Base-by-base conservation (phyloP, 2,888 invertebrate genomes). In the Julus scanicus region DNA sequence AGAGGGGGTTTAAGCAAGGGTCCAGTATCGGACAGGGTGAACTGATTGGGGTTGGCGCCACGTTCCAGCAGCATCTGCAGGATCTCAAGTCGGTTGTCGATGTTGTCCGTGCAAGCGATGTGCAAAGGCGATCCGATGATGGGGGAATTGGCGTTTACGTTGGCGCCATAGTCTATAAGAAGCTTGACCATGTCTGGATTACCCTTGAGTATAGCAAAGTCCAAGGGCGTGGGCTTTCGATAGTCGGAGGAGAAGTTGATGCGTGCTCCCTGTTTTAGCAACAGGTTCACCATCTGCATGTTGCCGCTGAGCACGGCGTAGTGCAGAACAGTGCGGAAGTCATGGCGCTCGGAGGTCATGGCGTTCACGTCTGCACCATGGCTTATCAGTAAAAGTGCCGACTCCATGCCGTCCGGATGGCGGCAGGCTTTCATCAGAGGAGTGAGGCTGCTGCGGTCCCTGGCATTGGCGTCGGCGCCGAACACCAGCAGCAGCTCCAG, bases 311-410 rank as follows among this genome's bases (percentile, higher is more conserved):
- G 94, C 0, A 97, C 96, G 3, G 97, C 97, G 92, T 97, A 97
- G 91, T 98, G 97, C 91, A 98, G 93, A 2, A 97, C 97, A 2
- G 97, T 97, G 89, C 97, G 94, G 91, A 95, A 96, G 91, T 97
- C 97, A 91, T 97, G 96, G 89, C 97, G 94, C n/a, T 95, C 95
- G 91, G 97, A 96, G 0, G 97, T 95, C 93, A 96, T 95, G 4
- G 96, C 95, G 92, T 97, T 97, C 1, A 97, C 95, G 91, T 97
- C 95, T 0, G 97, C 98, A 0, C 97, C 97, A 91, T 95, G 94
- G 90, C 95, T 95, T 90, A 97, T 93, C 57, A 98, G 93, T 15
- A 97, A 93, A 88, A 96, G 92, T 0, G 96, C 96, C 0, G 96
- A 94, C 87, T 95, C 95, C 92, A 96, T 95, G 88, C 96, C 95